Percentiles rank a stretch among this genome's conserved stretches.
Evolutionary conservation across 2,797 vertebrate genomes (phyloP).

Genomic region (Epinephelus coioides): DNA sequence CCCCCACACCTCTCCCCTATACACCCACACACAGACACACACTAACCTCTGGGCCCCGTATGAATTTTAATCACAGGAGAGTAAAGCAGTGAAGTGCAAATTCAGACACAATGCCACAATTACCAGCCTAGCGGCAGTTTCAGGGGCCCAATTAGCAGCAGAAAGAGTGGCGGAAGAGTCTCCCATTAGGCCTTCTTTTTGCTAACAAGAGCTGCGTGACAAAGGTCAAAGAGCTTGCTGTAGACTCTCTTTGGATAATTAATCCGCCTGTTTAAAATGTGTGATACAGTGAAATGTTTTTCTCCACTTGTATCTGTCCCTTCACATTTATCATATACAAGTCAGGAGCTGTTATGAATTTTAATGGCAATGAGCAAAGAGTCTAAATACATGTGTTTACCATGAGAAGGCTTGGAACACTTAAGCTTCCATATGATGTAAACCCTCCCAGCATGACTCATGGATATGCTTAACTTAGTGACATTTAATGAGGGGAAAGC

Average conservation of each 20-base stretch:
- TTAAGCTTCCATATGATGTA: slow-evolving; percentile 34
- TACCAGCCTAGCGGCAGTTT: slow-evolving; percentile 43
- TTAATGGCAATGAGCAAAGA: slow-evolving; percentile 49
- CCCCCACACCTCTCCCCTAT: neutral
- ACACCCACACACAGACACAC: neutral
- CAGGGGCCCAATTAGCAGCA: slow-evolving; percentile 64
- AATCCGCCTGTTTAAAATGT: slow-evolving; percentile 42
- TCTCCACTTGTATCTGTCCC: neutral
- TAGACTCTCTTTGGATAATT: slow-evolving; percentile 42
- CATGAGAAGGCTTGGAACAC: slow-evolving; percentile 3
- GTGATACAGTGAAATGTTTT: slow-evolving; percentile 13
- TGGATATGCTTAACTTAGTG: slow-evolving; percentile 37
- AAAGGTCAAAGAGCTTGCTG: slow-evolving; percentile 42
- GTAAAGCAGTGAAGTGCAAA: slow-evolving; percentile 64
- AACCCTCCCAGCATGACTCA: slow-evolving; percentile 62
- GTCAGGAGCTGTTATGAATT: slow-evolving; percentile 32
- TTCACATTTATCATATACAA: slow-evolving; percentile 32
- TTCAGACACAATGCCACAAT: slow-evolving; percentile 67
- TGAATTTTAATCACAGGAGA: slow-evolving; percentile 59
- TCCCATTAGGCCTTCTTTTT: slow-evolving; percentile 10
- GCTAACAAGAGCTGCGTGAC: slow-evolving; percentile 35
- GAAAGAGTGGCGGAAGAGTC: slow-evolving; percentile 12
- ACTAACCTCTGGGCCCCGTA: slow-evolving; percentile 24
- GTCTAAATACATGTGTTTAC: slow-evolving; percentile 32
- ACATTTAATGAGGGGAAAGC: slow-evolving; percentile 65